phyloP scores from a whole-genome alignment of 2,113 vertebrate species.

The Muntiacus reevesi region DNA sequence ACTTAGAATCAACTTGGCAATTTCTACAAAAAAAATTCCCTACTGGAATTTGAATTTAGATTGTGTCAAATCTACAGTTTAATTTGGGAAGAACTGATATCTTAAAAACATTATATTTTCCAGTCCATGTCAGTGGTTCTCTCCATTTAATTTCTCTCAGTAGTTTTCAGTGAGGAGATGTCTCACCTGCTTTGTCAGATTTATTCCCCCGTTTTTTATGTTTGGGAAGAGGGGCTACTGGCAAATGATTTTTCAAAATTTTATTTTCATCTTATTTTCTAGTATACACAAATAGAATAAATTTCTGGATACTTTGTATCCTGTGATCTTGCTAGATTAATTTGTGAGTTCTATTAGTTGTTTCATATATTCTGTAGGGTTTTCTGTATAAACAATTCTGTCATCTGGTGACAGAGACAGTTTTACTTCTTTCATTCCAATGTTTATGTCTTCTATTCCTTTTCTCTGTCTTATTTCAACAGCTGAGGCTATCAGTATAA shows the following conservation, averaged over 20 bases:
- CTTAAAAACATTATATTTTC: neutral
- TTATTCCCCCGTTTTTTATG: neutral
- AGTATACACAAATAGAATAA: neutral
- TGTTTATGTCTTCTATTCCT: neutral
- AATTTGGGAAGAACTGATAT: neutral
- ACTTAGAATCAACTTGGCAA: neutral
- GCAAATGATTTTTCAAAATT: neutral
- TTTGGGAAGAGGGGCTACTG: neutral
- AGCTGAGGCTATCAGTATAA: neutral
- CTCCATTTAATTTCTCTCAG: neutral
- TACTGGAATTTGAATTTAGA: neutral
- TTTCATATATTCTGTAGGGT: neutral
- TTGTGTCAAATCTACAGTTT: neutral
- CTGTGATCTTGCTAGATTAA: neutral
- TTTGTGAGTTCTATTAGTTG: neutral
- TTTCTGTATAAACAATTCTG: neutral
- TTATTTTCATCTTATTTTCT: neutral
- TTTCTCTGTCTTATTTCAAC: neutral
- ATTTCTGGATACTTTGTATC: neutral
- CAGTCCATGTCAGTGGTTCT: neutral
- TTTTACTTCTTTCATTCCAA: neutral
- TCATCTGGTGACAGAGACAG: neutral
- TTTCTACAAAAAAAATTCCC: neutral
- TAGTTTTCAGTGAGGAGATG: neutral
- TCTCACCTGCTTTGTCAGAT: neutral